Conservation (phyloP, 2,113 vertebrate genomes). For the Cisticola juncidis region DNA sequence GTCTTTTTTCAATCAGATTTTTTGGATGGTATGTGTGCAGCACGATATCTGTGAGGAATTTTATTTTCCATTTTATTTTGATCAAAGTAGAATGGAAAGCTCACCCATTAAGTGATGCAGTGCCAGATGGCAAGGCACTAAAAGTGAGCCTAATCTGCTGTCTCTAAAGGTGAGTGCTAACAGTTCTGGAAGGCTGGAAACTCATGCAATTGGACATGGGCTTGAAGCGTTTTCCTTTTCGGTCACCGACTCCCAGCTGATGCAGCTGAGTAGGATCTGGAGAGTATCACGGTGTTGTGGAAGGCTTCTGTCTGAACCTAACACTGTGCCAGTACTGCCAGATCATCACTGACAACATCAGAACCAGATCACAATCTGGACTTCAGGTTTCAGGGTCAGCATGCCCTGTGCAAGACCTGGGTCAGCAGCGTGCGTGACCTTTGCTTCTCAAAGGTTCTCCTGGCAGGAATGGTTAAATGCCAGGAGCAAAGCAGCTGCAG, state of each 20-base stretch:
- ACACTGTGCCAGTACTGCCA: not conserved
- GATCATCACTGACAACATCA: not conserved
- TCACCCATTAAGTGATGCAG: not conserved
- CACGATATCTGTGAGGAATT: not conserved
- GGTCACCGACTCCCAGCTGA: not conserved
- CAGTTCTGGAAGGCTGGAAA: not conserved
- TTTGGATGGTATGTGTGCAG: not conserved
- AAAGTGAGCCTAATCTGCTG: not conserved
- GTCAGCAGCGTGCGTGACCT: not conserved
- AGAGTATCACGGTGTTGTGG: not conserved
- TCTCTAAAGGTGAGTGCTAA: not conserved
- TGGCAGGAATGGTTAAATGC: not conserved
- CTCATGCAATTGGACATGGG: not conserved
- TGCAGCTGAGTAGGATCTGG: not conserved
- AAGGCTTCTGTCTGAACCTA: not conserved
- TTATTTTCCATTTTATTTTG: not conserved
- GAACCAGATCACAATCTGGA: accelerated
- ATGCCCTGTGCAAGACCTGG: not conserved
- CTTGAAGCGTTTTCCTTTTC: not conserved
- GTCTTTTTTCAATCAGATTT: accelerated
- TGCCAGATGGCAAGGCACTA: not conserved
- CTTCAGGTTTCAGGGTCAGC: not conserved
- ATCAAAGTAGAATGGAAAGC: not conserved
- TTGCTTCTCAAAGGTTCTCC: not conserved
- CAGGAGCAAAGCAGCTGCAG: not conserved